These are phyloP conservation scores for Prunella fulvescens DNA, from an alignment of 2,113 vertebrate species.

Conservation along the genomic window DNA sequence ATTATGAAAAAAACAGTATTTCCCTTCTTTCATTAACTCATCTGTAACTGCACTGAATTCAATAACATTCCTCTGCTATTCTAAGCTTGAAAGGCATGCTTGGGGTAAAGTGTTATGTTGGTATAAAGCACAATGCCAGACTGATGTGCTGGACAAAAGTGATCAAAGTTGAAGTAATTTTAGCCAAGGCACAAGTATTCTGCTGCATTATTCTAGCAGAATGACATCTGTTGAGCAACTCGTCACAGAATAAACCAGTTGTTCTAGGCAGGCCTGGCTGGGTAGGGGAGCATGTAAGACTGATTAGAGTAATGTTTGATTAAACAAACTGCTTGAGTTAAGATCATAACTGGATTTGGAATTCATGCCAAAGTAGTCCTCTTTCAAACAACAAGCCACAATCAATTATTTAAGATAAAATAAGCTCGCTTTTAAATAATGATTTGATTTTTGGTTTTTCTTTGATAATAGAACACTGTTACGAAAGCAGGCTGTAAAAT, in stretches of 20 bases:
- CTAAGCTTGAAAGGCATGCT: slow-evolving; percentile 86
- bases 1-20: slow-evolving; percentile 98
- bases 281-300: slow-evolving; percentile 73
- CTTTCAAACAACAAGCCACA: slow-evolving; percentile 45
- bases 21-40: slow-evolving; percentile 89
- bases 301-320: slow-evolving; percentile 72
- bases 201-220: slow-evolving; percentile 82
- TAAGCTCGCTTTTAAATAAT: slow-evolving; percentile 31
- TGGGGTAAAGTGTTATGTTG: slow-evolving; percentile 84
- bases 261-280: slow-evolving; percentile 77
- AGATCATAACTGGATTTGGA: slow-evolving; percentile 66
- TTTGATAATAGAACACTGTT: not conserved
- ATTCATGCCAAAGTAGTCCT: slow-evolving; percentile 46
- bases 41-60: slow-evolving; percentile 85
- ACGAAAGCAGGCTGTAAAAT: not conserved
- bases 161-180: slow-evolving; percentile 92
- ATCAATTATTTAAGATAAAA: slow-evolving; percentile 51
- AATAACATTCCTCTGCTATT: slow-evolving; percentile 92
- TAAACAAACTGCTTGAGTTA: slow-evolving; percentile 70
- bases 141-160: slow-evolving; percentile 90
- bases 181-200: slow-evolving; percentile 83
- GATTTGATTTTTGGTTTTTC: not conserved
- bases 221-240: slow-evolving; percentile 86
- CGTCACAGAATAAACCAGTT: slow-evolving; percentile 87
- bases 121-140: slow-evolving; percentile 95